Percentiles rank a stretch among this genome's conserved stretches.
These are phyloP conservation scores for Allolobophora icterica DNA, from an alignment of 2,888 invertebrate genomes.

Conservation along the genomic window DNA sequence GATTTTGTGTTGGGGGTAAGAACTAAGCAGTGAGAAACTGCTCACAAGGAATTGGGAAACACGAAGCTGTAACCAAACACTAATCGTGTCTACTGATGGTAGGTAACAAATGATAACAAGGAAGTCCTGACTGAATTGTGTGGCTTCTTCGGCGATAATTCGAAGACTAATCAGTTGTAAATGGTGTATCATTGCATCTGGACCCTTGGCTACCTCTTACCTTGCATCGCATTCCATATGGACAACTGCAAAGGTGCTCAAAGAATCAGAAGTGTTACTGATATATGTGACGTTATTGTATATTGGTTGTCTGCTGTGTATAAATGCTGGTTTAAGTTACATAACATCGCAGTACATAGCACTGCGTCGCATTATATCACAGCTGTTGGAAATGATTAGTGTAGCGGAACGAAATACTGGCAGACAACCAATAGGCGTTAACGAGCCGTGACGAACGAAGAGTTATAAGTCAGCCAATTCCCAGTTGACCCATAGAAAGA, in stretches of 20 bases:
- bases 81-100: neutral
- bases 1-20: too few relatives aligned
- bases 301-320: neutral
- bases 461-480: neutral
- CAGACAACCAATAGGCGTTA: neutral
- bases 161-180: neutral
- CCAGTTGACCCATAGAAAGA: neutral
- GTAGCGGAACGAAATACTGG: neutral
- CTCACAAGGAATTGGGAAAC: too few relatives aligned
- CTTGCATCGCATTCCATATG: neutral
- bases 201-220: neutral
- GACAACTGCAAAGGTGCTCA: neutral
- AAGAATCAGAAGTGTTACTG: neutral
- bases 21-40: too few relatives aligned
- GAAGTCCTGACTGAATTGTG: neutral
- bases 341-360: neutral
- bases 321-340: neutral
- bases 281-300: neutral
- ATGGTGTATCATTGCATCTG: neutral
- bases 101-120: neutral
- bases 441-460: neutral
- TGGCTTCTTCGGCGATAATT: too few relatives aligned
- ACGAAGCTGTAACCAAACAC: too few relatives aligned
- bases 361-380: neutral
- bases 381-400: too few relatives aligned